These are phyloP conservation scores for Gonioctena quinquepunctata DNA, from an alignment of 1,140 invertebrate species.

Conservation along the genomic window DNA sequence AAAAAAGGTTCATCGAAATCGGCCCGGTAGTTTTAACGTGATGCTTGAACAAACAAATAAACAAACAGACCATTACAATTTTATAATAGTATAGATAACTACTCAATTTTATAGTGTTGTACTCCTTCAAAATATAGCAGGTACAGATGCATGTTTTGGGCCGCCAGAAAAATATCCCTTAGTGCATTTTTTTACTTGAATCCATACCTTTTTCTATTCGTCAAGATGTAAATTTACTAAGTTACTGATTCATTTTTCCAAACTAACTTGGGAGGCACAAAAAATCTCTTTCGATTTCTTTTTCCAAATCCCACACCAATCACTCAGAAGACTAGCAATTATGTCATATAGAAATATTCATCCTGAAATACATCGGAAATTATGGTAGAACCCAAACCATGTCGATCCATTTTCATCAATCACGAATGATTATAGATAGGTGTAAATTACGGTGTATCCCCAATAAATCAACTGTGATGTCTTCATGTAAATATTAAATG, in stretches of 20 bases:
- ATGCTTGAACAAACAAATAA: no score
- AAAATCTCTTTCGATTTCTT: not conserved
- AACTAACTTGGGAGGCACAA: not conserved
- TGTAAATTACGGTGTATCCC: conserved; percentile 32
- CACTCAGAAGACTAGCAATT: conserved; percentile 1
- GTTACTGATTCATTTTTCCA: not conserved
- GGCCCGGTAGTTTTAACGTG: no score
- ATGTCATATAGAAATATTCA: conserved; percentile 18
- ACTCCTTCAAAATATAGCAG: no score
- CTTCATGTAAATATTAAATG: conserved; percentile 29
- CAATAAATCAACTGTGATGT: conserved; percentile 32
- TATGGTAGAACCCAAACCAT: conserved; percentile 4
- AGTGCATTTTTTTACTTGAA: no score
- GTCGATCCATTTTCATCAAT: conserved; percentile 30
- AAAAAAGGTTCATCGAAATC: no score
- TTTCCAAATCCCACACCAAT: not conserved
- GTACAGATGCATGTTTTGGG: no score
- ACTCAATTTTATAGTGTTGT: no score
- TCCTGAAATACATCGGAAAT: not conserved
- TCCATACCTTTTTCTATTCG: no score
- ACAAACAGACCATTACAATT: no score
- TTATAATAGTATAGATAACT: no score
- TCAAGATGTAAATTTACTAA: no score
- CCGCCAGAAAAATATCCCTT: no score
- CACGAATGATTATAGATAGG: conserved; percentile 28